Evolutionary conservation across 1,140 invertebrate species (phyloP).

Genomic region (Paraescarpia echinospica): DNA sequence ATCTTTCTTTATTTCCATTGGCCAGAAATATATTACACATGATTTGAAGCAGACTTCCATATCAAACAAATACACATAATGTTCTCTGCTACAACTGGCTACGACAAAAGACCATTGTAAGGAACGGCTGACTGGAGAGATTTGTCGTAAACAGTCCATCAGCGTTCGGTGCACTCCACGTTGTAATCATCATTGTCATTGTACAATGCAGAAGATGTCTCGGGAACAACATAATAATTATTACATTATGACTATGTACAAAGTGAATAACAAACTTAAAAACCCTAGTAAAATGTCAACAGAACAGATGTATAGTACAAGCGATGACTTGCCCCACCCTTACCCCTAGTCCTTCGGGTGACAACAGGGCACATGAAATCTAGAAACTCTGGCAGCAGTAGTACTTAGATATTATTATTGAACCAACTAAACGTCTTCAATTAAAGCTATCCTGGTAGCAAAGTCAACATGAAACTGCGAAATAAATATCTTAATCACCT

Average conservation of each 20-base stretch:
- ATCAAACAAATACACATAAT: constrained; percentile 4
- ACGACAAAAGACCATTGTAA: neutral
- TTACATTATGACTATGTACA: constrained; percentile 16
- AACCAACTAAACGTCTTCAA: constrained; percentile 15
- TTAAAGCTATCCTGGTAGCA: neutral
- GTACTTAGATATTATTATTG: constrained; percentile 8
- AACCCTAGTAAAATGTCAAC: constrained; percentile 8
- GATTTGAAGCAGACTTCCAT: constrained; percentile 5
- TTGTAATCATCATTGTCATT: neutral
- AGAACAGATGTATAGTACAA: constrained; percentile 10
- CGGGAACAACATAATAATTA: constrained; percentile 15
- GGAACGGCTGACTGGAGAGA: neutral
- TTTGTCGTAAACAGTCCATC: neutral
- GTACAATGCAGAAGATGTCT: neutral
- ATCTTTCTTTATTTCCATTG: constrained; percentile 2
- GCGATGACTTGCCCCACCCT: neutral
- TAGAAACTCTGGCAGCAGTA: neutral
- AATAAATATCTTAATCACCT: neutral
- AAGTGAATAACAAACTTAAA: constrained; percentile 17
- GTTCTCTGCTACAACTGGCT: constrained; percentile 3
- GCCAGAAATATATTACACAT: constrained; percentile 6
- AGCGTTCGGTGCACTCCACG: neutral
- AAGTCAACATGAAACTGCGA: neutral
- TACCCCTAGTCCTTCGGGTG: neutral
- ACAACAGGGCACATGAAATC: neutral